Evolutionary conservation across 2,113 vertebrate species (phyloP), one percentile per base, ranked within the genome.

Genomic region (Mesitornis unicolor): DNA sequence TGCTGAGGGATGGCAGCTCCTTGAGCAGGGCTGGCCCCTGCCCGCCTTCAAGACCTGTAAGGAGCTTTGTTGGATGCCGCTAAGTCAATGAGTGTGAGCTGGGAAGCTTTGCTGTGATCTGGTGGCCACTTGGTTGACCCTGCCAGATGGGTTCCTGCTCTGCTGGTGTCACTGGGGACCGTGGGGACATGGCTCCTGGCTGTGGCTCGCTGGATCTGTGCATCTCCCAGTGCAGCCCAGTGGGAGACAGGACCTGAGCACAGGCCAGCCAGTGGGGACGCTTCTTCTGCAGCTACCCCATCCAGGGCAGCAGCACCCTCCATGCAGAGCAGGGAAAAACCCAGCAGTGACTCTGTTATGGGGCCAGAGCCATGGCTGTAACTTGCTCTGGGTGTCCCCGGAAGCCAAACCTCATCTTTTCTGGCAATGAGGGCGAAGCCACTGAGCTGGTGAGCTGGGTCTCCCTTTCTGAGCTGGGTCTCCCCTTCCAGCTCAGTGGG

Each of bases 341-440:
- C n/a, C 42, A 7, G 13, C 0, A 3, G 63, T 0, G 2, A 14
- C 16, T 14, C 45, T 10, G 5, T 40, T 29, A 16, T 0, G 5
- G 50, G 56, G 24, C 38, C 73, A 73, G 28, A n/a, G 20, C 28
- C 45, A 29, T 0, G 2, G 33, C 3, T 42, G 11, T 31, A 35
- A 50, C 43, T 68, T 0, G 0, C 28, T 26, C 6, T 3, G 1
- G 20, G 26, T 51, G 20, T 33, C 15, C 29, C 0, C 0, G 10
- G 36, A 45, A 87, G 78, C 33, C 82, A 82, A 57, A 67, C 8
- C 36, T 51, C 10, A 11, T 31, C 35, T 64, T 45, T 65, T 51
- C 45, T 28, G 20, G n/a, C 0, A 0, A 22, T 33, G 7, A 22
- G 31, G 74, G 18, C 36, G 24, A 74, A 84, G 78, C 26, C 20